Evolutionary conservation across 2,797 vertebrate species (phyloP), one percentile per base, ranked within the genome.

Genomic region (Sebastes miniatus): DNA sequence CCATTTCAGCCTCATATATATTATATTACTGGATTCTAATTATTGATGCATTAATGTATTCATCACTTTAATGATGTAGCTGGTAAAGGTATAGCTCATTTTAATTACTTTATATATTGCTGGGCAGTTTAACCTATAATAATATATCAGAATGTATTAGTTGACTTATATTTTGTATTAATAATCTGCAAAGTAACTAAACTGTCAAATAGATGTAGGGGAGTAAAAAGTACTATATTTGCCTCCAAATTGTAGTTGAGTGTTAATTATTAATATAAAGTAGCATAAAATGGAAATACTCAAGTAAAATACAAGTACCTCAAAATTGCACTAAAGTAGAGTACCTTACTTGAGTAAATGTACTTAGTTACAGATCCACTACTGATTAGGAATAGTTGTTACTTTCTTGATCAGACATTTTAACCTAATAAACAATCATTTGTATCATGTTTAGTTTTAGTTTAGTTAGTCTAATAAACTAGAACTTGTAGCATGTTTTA

Each of bases 401-500:
- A 4, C 4, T 29, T 8, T 36, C 31, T 63, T 27, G 5, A 43
- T 76, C 10, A 65, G 36, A 54, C 24, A 8, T 5, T 61, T 61
- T 61, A 20, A 31, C 58, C 16, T 18, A 20, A 61, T 18, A 61
- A 61, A 61, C 8, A 16, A 29, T 58, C 7, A 34, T 4, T 34
- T 14, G 14, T 31, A 64, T 7, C 29, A 27, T 59, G 25, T 59
- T 29, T 39, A 39, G 36, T 39, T 39, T 39, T 39, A 39, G 36
- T 39, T 5, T 3, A 16, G 14, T 0, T 47, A 16, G 14, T 0
- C 16, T 47, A 47, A 47, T 1, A 47, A 47, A 47, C 14, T 1
- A 18, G 1, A 32, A 65, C 22, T 65, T 4, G 50, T 1, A 52
- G 20, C 18, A 57, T 57, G 0, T 57, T 57, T 25, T 52, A 52